Conservation (phyloP, 2,113 vertebrate genomes). For the Colossoma macropomum region DNA sequence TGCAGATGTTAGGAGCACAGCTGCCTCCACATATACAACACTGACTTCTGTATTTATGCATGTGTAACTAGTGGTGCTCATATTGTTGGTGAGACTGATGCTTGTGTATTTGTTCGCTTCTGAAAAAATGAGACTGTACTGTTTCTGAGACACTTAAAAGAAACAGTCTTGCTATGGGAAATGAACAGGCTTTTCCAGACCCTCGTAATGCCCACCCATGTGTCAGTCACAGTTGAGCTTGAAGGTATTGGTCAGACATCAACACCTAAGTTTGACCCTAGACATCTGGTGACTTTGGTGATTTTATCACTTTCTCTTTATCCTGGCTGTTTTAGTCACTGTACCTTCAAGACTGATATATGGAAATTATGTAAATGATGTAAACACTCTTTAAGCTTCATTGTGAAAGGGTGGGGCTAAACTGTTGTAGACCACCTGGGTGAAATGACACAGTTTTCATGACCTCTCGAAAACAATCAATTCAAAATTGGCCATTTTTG, state of each 20-base stretch:
- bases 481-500: too few relatives aligned
- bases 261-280: not conserved
- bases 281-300: too few relatives aligned
- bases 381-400: too few relatives aligned
- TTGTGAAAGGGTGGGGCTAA: too few relatives aligned
- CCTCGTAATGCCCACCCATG: not conserved
- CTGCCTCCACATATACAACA: constrained; percentile 26
- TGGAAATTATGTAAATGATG: too few relatives aligned
- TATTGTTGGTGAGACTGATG: constrained; percentile 40
- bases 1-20: constrained; percentile 19
- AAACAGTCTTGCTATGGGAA: constrained; percentile 34
- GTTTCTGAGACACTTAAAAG: not conserved
- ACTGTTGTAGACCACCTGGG: too few relatives aligned
- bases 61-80: constrained; percentile 1
- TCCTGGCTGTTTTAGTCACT: too few relatives aligned
- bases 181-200: not conserved
- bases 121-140: constrained; percentile 13
- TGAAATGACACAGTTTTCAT: too few relatives aligned
- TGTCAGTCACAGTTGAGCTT: not conserved
- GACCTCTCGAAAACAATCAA: too few relatives aligned
- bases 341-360: too few relatives aligned
- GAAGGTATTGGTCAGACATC: not conserved
- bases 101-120: constrained; percentile 48
- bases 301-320: too few relatives aligned
- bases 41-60: not conserved